A percentile compares a stretch with the other conserved stretches of the same genome.
phyloP scores from a whole-genome alignment of 2,113 vertebrate species.

The Verasper variegatus region DNA sequence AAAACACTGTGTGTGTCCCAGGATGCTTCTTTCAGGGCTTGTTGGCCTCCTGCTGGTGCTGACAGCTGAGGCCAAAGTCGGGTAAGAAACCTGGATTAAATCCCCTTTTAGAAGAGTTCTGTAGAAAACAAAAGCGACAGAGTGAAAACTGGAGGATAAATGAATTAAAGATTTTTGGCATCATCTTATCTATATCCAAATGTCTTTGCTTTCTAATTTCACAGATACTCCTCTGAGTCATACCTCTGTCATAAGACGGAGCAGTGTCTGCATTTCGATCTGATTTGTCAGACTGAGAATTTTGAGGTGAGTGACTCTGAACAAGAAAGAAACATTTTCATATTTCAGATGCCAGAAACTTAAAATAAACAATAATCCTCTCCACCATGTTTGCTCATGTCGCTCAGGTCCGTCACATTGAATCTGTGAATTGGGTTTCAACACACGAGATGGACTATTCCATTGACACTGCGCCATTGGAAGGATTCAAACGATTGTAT shows the following conservation, averaged over 20 bases:
- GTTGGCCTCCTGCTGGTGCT: slow-evolving; percentile 70
- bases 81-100: slow-evolving; percentile 65
- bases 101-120: background rate
- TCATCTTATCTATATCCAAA: background rate
- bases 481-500: slow-evolving; percentile 70
- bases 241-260: slow-evolving; percentile 69
- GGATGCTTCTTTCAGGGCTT: slow-evolving; percentile 68
- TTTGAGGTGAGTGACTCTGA: slow-evolving; percentile 74
- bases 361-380: background rate
- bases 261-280: slow-evolving; percentile 73
- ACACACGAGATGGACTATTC: slow-evolving; percentile 51
- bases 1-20: slow-evolving; percentile 51
- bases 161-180: background rate
- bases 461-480: slow-evolving; percentile 50
- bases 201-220: background rate
- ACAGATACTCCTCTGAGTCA: slow-evolving; percentile 58
- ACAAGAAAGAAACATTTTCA: background rate
- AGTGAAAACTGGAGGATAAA: background rate
- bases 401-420: slow-evolving; percentile 78
- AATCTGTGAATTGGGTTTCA: slow-evolving; percentile 35
- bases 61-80: slow-evolving; percentile 73
- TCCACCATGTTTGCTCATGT: slow-evolving; percentile 7
- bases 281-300: slow-evolving; percentile 53
- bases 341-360: background rate
- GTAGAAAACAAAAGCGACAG: background rate